Conservation (phyloP, 2,888 invertebrate species). For the Tanytarsus gracilentus region DNA sequence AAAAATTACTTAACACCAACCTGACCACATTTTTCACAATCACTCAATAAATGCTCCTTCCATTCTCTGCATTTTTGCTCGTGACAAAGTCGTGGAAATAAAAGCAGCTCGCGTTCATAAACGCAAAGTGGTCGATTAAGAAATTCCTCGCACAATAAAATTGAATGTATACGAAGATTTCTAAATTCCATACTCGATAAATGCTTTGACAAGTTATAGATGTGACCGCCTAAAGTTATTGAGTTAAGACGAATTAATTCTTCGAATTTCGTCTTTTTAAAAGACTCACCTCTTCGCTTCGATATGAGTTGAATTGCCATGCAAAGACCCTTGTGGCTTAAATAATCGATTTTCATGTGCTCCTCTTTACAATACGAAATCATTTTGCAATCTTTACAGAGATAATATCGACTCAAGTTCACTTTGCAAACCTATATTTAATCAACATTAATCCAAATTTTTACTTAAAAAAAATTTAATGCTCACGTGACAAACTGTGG, state of each 20-base stretch:
- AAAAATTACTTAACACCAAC: conserved; percentile 35
- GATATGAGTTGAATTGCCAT: conserved; percentile 51
- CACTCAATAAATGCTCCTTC: conserved; percentile 44
- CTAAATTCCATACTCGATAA: conserved; percentile 53
- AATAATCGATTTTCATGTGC: conserved; percentile 52
- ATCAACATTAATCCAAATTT: conserved; percentile 35
- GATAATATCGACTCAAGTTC: conserved; percentile 30
- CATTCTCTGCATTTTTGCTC: conserved; percentile 50
- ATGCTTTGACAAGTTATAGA: conserved; percentile 46
- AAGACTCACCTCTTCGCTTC: conserved; percentile 46
- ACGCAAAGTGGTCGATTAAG: conserved; percentile 51
- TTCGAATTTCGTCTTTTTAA: neutral
- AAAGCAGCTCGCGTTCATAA: conserved; percentile 59
- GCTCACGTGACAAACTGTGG: conserved; percentile 48
- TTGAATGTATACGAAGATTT: conserved; percentile 52
- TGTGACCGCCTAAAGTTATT: conserved; percentile 46
- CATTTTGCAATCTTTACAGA: conserved; percentile 50
- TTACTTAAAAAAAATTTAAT: conserved; percentile 44
- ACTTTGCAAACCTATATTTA: conserved; percentile 27
- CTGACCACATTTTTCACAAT: conserved; percentile 53
- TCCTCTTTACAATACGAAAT: conserved; percentile 54
- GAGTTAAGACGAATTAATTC: neutral
- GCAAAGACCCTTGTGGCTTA: conserved; percentile 53
- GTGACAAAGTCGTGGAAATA: conserved; percentile 57
- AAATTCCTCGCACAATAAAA: conserved; percentile 51